phyloP scores from a whole-genome alignment of 2,113 vertebrate species.

The Bufo bufo region DNA sequence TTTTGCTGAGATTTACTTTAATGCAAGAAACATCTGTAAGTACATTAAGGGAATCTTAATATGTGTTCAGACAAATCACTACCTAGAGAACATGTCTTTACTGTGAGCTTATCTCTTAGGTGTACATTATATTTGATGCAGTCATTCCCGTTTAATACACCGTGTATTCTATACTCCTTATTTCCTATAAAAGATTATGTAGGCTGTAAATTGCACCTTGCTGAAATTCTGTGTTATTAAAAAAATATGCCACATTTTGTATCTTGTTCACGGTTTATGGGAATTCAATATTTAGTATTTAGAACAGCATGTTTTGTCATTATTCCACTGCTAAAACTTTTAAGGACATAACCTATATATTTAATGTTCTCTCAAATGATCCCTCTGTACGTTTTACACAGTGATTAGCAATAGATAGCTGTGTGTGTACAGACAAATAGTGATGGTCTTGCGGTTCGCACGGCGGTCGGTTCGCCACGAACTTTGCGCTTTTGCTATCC shows the following conservation, averaged over 20 bases:
- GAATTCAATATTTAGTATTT: constrained; percentile 36
- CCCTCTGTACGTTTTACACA: background rate
- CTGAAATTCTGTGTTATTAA: background rate
- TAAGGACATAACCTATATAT: constrained; percentile 24
- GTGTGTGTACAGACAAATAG: background rate
- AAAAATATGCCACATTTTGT: constrained; percentile 36
- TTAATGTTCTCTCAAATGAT: constrained; percentile 12
- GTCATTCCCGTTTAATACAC: constrained; percentile 29
- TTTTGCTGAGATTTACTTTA: background rate
- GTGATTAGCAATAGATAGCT: constrained; percentile 11
- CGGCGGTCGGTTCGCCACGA: too few relatives aligned
- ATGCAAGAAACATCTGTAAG: background rate
- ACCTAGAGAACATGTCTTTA: background rate
- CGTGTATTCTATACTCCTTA: background rate
- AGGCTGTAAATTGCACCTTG: constrained; percentile 20
- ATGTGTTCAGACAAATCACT: constrained; percentile 3
- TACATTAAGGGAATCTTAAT: constrained; percentile 8
- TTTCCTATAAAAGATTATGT: constrained; percentile 31
- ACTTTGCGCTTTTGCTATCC: too few relatives aligned
- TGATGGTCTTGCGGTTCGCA: too few relatives aligned
- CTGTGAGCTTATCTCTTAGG: constrained; percentile 32
- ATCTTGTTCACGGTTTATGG: constrained; percentile 32
- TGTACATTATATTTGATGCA: constrained; percentile 35
- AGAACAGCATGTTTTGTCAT: constrained; percentile 33
- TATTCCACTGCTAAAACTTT: constrained; percentile 17